Percentiles rank a stretch among this genome's conserved stretches.
Conservation (phyloP, 2,113 vertebrate genomes). For the Coregonus clupeaformis region DNA sequence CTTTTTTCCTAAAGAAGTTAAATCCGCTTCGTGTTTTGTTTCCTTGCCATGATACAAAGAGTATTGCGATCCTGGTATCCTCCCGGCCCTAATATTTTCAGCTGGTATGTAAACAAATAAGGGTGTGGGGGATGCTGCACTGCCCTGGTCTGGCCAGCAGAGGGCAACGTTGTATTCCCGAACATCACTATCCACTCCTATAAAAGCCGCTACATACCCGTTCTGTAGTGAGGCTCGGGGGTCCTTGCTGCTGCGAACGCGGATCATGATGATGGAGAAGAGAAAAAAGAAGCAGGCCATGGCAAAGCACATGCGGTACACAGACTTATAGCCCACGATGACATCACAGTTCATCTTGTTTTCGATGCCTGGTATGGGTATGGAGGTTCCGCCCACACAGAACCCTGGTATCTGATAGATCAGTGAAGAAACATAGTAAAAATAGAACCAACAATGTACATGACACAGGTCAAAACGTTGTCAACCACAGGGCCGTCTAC, state of each 20-base stretch:
- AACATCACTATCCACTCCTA: neutral
- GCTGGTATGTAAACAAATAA: neutral
- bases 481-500: no score
- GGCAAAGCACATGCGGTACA: constrained; percentile 84
- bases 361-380: constrained; percentile 38
- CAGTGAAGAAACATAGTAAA: neutral
- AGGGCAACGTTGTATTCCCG: neutral
- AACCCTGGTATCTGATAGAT: constrained; percentile 68
- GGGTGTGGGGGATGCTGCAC: neutral
- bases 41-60: no score
- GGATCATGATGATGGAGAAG: constrained; percentile 75
- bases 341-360: constrained; percentile 70
- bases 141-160: neutral
- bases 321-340: constrained; percentile 80
- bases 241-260: constrained; percentile 79
- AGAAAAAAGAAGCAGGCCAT: constrained; percentile 79
- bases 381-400: constrained; percentile 58
- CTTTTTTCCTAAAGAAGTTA: no score
- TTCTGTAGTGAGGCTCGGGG: constrained; percentile 79
- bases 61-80: no score
- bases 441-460: no score
- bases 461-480: no score
- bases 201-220: constrained; percentile 36
- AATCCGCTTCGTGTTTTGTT: no score
- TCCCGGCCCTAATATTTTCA: no score